Evolutionary conservation across 2,888 invertebrate species (phyloP).

Genomic region (Drosophila leonis): DNA sequence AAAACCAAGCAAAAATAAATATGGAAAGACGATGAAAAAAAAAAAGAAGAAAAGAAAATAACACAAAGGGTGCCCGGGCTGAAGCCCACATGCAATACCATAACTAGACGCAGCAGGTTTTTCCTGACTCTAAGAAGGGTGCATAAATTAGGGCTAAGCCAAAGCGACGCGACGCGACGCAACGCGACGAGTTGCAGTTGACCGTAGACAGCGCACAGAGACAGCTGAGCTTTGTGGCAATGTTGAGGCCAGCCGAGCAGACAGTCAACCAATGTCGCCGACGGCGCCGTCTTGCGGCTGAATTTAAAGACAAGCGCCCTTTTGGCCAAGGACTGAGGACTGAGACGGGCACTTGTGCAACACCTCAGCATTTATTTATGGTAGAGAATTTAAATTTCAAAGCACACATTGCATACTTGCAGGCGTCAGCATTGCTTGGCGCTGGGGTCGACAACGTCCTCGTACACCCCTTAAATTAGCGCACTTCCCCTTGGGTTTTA

Average conservation of each 20-base stretch:
- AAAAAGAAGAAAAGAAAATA: conserved; percentile 12
- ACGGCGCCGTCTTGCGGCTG: conserved; percentile 38
- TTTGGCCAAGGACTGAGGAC: background rate
- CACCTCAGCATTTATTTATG: conserved; percentile 70
- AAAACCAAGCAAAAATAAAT: conserved; percentile 62
- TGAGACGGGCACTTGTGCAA: conserved; percentile 56
- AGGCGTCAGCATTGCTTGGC: conserved; percentile 42
- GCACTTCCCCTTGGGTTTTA: conserved; percentile 49
- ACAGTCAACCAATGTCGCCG: conserved; percentile 32
- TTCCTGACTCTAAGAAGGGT: conserved; percentile 63
- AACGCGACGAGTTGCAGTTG: conserved; percentile 68
- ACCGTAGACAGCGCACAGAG: conserved; percentile 53
- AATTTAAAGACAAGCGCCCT: conserved; percentile 38
- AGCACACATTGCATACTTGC: conserved; percentile 63
- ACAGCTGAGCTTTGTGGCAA: conserved; percentile 46
- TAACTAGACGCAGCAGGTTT: conserved; percentile 66
- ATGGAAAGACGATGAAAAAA: conserved; percentile 22
- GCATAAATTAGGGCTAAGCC: conserved; percentile 78
- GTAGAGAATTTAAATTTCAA: conserved; percentile 69
- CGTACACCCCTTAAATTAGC: conserved; percentile 59
- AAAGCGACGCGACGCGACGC: conserved; percentile 45
- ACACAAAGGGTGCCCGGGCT: conserved; percentile 29
- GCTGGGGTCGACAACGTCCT: background rate
- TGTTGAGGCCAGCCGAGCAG: conserved; percentile 30
- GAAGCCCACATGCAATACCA: conserved; percentile 63